phyloP scores from a whole-genome alignment of 53 echinoderm and acorn worm genomes.

The Arbacia lixula region DNA sequence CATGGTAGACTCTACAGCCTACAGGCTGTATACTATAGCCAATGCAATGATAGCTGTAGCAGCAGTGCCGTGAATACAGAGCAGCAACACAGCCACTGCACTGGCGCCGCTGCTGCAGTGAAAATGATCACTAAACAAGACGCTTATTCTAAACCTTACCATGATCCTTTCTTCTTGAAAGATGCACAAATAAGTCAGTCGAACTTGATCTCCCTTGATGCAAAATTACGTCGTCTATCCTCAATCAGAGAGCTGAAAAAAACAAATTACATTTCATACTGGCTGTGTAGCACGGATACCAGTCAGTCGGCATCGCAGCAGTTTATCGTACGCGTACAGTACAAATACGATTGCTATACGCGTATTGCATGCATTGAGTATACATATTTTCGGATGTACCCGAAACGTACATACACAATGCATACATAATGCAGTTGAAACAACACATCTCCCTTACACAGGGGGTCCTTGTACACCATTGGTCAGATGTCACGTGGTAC shows the following conservation, averaged over 20 bases:
- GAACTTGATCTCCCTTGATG: neutral
- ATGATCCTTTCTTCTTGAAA: conserved; percentile 2
- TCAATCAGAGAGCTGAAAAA: neutral
- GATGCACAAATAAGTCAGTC: neutral
- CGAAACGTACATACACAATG: conserved; percentile 18
- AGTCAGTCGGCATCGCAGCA: neutral
- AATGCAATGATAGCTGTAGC: too few species aligned
- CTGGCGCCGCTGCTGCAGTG: neutral
- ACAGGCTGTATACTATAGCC: too few species aligned
- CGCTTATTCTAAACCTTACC: conserved; percentile 27
- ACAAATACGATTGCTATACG: neutral
- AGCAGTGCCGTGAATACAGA: too few species aligned
- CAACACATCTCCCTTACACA: conserved; percentile 48
- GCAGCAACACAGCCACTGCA: too few species aligned
- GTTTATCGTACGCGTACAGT: neutral
- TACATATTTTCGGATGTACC: neutral
- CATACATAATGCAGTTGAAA: conserved; percentile 38
- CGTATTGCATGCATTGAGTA: neutral
- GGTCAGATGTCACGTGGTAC: conserved; percentile 48
- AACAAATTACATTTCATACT: conserved; percentile 35
- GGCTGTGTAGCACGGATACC: neutral
- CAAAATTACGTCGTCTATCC: neutral
- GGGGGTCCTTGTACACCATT: conserved; percentile 50
- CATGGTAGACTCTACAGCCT: too few species aligned
- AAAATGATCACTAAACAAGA: neutral